These are phyloP conservation scores for Trogon melanurus DNA, from an alignment of 2,113 vertebrate genomes.

Conservation along the genomic window DNA sequence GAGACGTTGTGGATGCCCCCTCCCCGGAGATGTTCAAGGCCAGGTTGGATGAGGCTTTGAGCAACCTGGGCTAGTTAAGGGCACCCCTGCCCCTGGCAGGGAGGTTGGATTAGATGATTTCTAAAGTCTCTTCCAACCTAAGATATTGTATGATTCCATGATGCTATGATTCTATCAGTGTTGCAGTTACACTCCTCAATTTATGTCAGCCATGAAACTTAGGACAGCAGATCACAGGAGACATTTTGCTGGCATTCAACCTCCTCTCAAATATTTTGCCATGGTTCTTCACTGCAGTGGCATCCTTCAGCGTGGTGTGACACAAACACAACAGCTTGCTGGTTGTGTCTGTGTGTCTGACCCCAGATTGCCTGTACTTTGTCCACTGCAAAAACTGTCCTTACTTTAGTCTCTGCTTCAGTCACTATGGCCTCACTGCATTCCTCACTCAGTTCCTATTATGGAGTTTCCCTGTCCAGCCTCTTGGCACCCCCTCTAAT, in stretches of 20 bases:
- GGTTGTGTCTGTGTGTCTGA: background rate
- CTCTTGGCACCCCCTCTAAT: background rate
- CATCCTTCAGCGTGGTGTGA: background rate
- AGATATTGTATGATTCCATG: too few relatives aligned
- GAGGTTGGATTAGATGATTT: too few relatives aligned
- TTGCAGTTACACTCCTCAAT: background rate
- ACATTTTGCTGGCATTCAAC: background rate
- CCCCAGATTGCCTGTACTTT: background rate
- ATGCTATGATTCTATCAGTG: background rate
- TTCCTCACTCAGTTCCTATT: background rate
- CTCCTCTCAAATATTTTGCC: background rate
- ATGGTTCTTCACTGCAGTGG: background rate
- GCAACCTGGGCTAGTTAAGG: too few relatives aligned
- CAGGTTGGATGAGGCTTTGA: too few relatives aligned
- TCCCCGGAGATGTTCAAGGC: too few relatives aligned
- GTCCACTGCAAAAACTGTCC: background rate
- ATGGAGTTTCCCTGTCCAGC: background rate
- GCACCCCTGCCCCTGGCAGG: too few relatives aligned
- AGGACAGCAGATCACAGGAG: background rate
- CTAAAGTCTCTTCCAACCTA: too few relatives aligned
- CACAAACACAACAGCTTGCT: background rate
- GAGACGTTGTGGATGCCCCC: too few relatives aligned
- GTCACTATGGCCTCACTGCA: background rate
- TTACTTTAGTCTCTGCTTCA: background rate
- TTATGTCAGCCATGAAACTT: background rate